Evolutionary conservation across 2,888 invertebrate genomes (phyloP).

Genomic region (Drosophila picticornis): DNA sequence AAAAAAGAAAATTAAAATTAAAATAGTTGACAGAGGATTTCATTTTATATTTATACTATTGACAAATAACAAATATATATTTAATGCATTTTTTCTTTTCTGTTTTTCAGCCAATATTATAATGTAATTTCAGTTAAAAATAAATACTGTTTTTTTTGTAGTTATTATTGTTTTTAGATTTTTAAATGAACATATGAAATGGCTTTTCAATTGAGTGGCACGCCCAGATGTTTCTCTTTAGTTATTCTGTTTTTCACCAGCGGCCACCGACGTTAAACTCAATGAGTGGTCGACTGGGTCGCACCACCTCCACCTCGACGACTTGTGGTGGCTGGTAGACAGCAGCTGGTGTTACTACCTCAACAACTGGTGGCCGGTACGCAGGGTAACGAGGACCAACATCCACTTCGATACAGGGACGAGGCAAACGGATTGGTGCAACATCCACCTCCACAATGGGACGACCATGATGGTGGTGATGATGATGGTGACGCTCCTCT

Average conservation of each 20-base stretch:
- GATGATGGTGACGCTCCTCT: slow-evolving; percentile 66
- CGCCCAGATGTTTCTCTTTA: background rate
- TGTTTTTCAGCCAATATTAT: slow-evolving; percentile 18
- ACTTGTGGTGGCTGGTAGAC: slow-evolving; percentile 69
- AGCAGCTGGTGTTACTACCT: slow-evolving; percentile 64
- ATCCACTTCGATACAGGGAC: slow-evolving; percentile 68
- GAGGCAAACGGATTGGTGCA: slow-evolving; percentile 69
- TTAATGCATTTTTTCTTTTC: slow-evolving; percentile 12
- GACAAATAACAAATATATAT: slow-evolving; percentile 56
- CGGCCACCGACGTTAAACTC: slow-evolving; percentile 72
- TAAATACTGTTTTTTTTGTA: slow-evolving; percentile 40
- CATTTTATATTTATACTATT: slow-evolving; percentile 59
- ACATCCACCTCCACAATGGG: slow-evolving; percentile 81
- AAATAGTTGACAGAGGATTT: slow-evolving; percentile 36
- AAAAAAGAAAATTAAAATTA: background rate
- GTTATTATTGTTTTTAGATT: slow-evolving; percentile 24
- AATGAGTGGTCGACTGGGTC: slow-evolving; percentile 64
- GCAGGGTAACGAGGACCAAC: slow-evolving; percentile 61
- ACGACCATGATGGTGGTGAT: slow-evolving; percentile 67
- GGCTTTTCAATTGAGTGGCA: slow-evolving; percentile 38
- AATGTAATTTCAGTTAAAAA: slow-evolving; percentile 62
- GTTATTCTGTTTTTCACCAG: slow-evolving; percentile 45
- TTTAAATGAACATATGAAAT: slow-evolving; percentile 37
- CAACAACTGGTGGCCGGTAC: slow-evolving; percentile 54
- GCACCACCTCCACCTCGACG: slow-evolving; percentile 72